Base-by-base conservation (phyloP, 2,113 vertebrate species). In the Eurypyga helias region DNA sequence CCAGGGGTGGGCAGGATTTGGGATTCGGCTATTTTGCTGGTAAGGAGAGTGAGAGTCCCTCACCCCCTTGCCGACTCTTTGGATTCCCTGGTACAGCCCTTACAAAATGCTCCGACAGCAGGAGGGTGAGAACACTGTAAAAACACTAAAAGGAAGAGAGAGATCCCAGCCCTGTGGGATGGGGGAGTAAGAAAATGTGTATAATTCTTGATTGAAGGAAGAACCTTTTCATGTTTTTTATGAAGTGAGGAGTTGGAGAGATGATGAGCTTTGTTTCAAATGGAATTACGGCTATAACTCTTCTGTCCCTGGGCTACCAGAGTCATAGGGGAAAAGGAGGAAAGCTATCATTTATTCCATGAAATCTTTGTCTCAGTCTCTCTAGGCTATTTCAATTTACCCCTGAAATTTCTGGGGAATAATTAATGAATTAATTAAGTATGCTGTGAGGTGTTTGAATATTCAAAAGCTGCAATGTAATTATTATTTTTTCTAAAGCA, bases 381-480 rank as follows among this genome's bases (percentile, higher is more conserved):
- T 95, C 93, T 76, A 95, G 96, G 95, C 96, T 93, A 93, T 95
- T 93, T 95, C 93, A 96, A 87, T 96, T 96, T 94, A 97, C 96
- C 96, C 73, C 96, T 95, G 95, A 95, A 98, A 96, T 97, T 97
- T 94, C 94, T 94, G 93, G 95, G 96, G 96, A 96, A 95, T 98
- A 97, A 98, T 97, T 97, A 97, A 97, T 97, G 96, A 96, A 98
- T 95, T 96, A 97, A 97, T 97, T 97, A 97, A 96, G 92, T 95
- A 93, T 77, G 89, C 96, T 93, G 89, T 86, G 86, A 96, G 95
- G 93, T 94, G 87, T 96, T 97, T 97, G 97, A 97, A 97, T 98
- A 97, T 97, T 96, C 94, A 95, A 96, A 93, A 97, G 96, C 93
- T 91, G 73, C 94, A 83, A 28, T 97, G 94, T 96, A 95, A 97